phyloP scores from a whole-genome alignment of 2,888 invertebrate species.

The Drosophila borealis region DNA sequence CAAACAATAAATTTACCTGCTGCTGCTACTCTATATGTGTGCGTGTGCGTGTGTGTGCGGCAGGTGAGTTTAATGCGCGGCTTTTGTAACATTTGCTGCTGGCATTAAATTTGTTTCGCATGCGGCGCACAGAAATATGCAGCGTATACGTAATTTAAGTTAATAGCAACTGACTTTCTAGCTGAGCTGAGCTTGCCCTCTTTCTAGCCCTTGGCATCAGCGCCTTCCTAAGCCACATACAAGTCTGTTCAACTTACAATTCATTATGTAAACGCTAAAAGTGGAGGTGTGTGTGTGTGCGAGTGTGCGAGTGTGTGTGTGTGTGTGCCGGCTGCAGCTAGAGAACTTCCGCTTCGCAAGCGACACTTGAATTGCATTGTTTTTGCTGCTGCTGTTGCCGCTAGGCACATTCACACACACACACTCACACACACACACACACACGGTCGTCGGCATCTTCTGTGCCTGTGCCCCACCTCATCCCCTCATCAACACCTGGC shows the following conservation, averaged over 20 bases:
- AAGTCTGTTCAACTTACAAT: conserved; percentile 75
- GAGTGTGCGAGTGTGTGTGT: conserved; percentile 7
- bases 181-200: conserved; percentile 1
- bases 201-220: not conserved
- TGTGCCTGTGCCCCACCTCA: not conserved
- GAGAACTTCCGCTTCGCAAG: conserved; percentile 59
- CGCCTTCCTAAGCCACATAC: not conserved
- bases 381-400: conserved; percentile 32
- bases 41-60: conserved; percentile 15
- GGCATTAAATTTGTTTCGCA: conserved; percentile 52
- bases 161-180: conserved; percentile 66
- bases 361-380: conserved; percentile 62
- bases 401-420: not conserved
- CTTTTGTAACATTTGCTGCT: conserved; percentile 52
- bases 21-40: conserved; percentile 14
- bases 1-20: conserved; percentile 68
- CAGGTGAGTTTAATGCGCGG: conserved; percentile 57
- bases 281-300: conserved; percentile 18
- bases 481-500: not conserved
- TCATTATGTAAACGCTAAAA: conserved; percentile 64
- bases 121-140: conserved; percentile 68
- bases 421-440: not conserved
- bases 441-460: not conserved
- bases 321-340: conserved; percentile 35
- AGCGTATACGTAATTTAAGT: conserved; percentile 68